Evolutionary conservation across 2,888 invertebrate genomes (phyloP), one percentile per base, ranked within the genome.

Genomic region (Ichneumoninae sp.): DNA sequence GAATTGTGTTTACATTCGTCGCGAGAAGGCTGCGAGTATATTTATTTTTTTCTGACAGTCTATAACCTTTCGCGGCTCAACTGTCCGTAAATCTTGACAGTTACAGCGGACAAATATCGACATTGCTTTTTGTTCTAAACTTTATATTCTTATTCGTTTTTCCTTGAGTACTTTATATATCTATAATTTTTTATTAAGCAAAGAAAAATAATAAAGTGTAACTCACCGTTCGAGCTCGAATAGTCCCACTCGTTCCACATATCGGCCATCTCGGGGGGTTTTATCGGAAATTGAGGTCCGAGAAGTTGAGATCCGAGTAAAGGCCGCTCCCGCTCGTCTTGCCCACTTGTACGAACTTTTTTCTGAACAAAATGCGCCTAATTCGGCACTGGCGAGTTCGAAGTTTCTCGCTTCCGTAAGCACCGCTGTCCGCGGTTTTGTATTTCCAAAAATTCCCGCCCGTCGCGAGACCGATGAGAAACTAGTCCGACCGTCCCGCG

Each of bases 171-270:
- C 7, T 30, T 33, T 30, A 7, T 33, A 16, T 16, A 30, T 13
- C 16, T 16, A 10, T 16, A 1, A 1, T 7, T 16, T 30, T 60
- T 60, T 30, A 60, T 5, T 47, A 47, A 47, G 3, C 0, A 47
- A 16, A 16, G 44, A 16, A 13, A 16, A 47, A 16, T 13, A 40
- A 19, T 40, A 22, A 22, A 5, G 1, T 19, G 47, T 10, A 60
- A 94, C 95, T 95, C 91, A 95, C 95, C 95, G 93, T 95, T 95
- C 88, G 94, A 94, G 89, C 94, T 94, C 89, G 95, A 95, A 94
- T 95, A 95, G 94, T 95, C 95, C 95, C 95, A 95, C 83, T 95
- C 95, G 89, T 94, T 94, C 89, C 94, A 94, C 94, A 95, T 95
- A 87, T 89, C 91, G 86, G 89, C 89, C 93, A 93, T 93, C 84